Base-by-base conservation (phyloP, 2,888 invertebrate genomes). In the Sarcophaga carnaria region DNA sequence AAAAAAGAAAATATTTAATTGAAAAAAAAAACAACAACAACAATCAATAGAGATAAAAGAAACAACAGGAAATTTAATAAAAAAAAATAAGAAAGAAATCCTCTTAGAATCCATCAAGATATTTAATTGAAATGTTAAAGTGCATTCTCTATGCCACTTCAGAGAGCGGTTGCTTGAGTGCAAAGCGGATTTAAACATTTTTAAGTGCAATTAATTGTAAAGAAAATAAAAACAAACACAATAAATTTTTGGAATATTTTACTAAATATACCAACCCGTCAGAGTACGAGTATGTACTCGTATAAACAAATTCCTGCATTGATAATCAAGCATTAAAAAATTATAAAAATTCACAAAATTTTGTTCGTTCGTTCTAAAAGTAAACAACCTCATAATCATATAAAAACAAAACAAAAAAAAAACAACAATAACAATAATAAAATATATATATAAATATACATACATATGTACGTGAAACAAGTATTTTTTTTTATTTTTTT, bases 1-100 rank as follows among this genome's bases (percentile, higher is more conserved):
- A 71, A 79, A 75, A 67, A 84, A 87, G 81, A 67, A 84, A 87
- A 79, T 67, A 17, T 47, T 67, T 67, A 79, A 82, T 84, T 84
- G 71, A 80, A 27, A 54, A 59, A 59, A 64, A 45, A 49, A 54
- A 3, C 25, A 27, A 49, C 11, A 49, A 20, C 47, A 27, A 17
- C 1, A 54, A 14, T 4, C 14, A 63, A n/a, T 45, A 22, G 49
- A 67, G 74, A 47, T 72, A 78, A 63, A 77, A n/a, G 37, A 74
- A n/a, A 25, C 12, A 47, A 69, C 78, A 71, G 83, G 78, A 87
- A 84, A 87, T 67, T 81, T 11, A 78, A 76, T 76, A 83, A 54
- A 78, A 69, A n/a, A 59, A 78, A 20, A 45, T 37, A 20, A 47
- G 59, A 74, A 66, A 78, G 74, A 87, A 84, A 87, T 67, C 78